phyloP scores from a whole-genome alignment of 2,113 vertebrate species.

The Trogon surrucura region DNA sequence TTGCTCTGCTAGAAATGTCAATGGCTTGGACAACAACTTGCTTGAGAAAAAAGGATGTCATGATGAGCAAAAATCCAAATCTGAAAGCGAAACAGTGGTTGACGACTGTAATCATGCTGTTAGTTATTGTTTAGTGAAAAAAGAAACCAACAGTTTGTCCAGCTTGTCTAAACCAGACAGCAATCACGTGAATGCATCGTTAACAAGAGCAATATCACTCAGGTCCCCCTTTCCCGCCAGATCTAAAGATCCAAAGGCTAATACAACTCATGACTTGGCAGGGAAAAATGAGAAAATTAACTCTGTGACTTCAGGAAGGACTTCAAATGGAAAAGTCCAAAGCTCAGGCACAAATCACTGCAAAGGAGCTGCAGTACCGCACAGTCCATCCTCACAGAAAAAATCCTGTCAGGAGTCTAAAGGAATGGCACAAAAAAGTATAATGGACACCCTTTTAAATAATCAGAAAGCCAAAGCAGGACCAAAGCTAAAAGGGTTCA shows the following conservation, averaged over 20 bases:
- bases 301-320: constrained; percentile 29
- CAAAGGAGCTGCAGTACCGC: constrained; percentile 45
- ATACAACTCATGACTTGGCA: background rate
- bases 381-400: constrained; percentile 47
- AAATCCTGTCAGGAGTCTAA: constrained; percentile 71
- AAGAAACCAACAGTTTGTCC: background rate
- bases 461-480: constrained; percentile 71
- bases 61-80: constrained; percentile 9
- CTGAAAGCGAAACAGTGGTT: background rate
- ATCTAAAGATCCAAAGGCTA: constrained; percentile 74
- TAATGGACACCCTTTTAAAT: constrained; percentile 69
- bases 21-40: constrained; percentile 3
- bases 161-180: constrained; percentile 38
- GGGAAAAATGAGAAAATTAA: constrained; percentile 65
- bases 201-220: constrained; percentile 58
- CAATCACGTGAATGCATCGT: background rate
- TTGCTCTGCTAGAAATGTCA: background rate
- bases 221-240: constrained; percentile 66
- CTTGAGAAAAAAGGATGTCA: background rate
- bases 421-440: constrained; percentile 61
- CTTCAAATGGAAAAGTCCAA: constrained; percentile 63
- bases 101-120: background rate
- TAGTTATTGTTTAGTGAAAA: constrained; percentile 4
- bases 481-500: constrained; percentile 82
- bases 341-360: constrained; percentile 48